Evolutionary conservation across 2,888 invertebrate species (phyloP).

Genomic region (Cataglyphis rosenhaueri): DNA sequence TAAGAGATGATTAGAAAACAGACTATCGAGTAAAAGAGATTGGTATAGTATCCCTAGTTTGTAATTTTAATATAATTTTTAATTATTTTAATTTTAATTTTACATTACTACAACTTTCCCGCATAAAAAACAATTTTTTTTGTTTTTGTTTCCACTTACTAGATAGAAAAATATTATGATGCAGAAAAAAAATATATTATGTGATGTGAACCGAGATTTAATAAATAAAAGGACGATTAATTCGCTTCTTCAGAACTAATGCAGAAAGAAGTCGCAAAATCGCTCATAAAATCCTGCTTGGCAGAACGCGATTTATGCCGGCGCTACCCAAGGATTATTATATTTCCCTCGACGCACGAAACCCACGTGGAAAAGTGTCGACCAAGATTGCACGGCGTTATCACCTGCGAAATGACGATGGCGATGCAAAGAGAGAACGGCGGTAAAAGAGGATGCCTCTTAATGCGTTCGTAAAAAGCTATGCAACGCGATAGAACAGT

Average conservation of each 20-base stretch:
- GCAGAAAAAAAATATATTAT: not conserved
- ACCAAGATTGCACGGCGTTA: slow-evolving; percentile 67
- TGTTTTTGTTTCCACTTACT: not conserved
- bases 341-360: slow-evolving; percentile 66
- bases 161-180: not conserved
- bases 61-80: not conserved
- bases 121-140: not conserved
- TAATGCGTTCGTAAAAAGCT: slow-evolving; percentile 58
- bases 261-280: slow-evolving; percentile 27
- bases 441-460: slow-evolving; percentile 58
- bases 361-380: slow-evolving; percentile 63
- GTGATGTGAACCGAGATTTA: slow-evolving; percentile 7
- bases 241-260: not conserved
- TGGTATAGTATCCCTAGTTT: not conserved
- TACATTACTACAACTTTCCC: not conserved
- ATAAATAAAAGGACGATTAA: not conserved
- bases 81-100: not conserved
- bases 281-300: slow-evolving; percentile 62
- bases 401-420: slow-evolving; percentile 63
- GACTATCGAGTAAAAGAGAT: not conserved
- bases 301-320: slow-evolving; percentile 58
- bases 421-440: slow-evolving; percentile 22
- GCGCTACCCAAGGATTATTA: slow-evolving; percentile 65
- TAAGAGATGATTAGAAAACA: not conserved
- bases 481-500: slow-evolving; percentile 43